Percentiles rank a stretch among this genome's conserved stretches.
Conservation (phyloP, 2,797 vertebrate genomes). For the Microcaecilia unicolor region DNA sequence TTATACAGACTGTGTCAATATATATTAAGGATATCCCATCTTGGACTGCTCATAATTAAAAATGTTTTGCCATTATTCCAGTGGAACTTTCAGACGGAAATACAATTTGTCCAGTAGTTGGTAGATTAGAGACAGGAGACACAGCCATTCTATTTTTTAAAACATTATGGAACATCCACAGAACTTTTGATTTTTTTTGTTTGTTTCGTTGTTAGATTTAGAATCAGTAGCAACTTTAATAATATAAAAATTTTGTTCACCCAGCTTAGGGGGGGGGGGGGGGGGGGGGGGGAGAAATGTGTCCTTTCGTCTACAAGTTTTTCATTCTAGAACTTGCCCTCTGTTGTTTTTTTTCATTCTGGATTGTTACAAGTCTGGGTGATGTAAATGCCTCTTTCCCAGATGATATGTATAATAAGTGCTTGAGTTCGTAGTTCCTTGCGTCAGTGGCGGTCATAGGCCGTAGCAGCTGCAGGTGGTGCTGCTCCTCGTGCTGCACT, state of each 20-base stretch:
- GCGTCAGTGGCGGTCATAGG: slow-evolving; percentile 92
- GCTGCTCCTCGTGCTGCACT: slow-evolving; percentile 81
- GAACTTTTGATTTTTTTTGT: slow-evolving; percentile 1
- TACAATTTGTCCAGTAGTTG: slow-evolving; percentile 19
- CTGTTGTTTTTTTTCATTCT: background rate
- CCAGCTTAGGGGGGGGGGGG: slow-evolving; percentile 18
- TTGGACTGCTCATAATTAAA: slow-evolving; percentile 8
- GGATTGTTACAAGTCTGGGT: slow-evolving; percentile 3
- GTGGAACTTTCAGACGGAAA: slow-evolving; percentile 21
- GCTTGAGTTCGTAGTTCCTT: slow-evolving; percentile 12
- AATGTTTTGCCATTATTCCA: slow-evolving; percentile 26
- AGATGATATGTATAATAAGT: slow-evolving; percentile 18
- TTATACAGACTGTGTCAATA: slow-evolving; percentile 16
- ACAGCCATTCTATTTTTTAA: background rate
- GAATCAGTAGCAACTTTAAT: slow-evolving; percentile 10
- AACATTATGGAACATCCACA: slow-evolving; percentile 4
- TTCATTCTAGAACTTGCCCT: background rate
- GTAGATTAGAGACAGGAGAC: slow-evolving; percentile 11
- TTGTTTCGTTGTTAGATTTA: background rate
- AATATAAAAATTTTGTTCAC: slow-evolving; percentile 15
- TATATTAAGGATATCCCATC: slow-evolving; percentile 18
- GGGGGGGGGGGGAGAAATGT: too few species aligned
- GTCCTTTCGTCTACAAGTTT: too few species aligned
- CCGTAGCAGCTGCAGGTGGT: slow-evolving; percentile 72
- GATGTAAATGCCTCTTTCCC: slow-evolving; percentile 2